Evolutionary conservation across 2,888 invertebrate species (phyloP).

Genomic region (Pecten maximus): DNA sequence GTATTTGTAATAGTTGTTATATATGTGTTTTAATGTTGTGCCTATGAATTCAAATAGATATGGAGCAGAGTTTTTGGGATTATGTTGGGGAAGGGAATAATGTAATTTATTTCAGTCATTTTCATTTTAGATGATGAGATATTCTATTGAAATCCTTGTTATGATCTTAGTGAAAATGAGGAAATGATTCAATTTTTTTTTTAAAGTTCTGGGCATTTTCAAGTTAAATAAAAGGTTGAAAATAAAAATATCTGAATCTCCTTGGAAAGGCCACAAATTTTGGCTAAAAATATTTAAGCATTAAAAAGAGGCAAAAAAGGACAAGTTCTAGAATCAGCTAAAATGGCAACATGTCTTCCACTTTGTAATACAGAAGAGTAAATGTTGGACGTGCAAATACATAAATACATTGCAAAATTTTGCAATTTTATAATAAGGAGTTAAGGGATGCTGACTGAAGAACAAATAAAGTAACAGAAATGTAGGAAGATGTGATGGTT

Average conservation of each 20-base stretch:
- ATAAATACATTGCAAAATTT: neutral
- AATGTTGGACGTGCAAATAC: too few relatives aligned
- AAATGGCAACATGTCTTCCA: neutral
- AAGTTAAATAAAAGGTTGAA: too few relatives aligned
- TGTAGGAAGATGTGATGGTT: too few relatives aligned
- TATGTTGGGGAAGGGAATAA: neutral
- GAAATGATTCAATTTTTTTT: too few relatives aligned
- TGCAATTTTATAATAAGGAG: too few relatives aligned
- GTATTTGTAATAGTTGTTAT: neutral
- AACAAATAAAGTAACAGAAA: too few relatives aligned
- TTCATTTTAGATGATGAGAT: neutral
- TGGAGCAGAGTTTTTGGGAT: neutral
- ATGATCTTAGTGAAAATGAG: neutral
- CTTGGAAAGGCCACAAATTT: neutral
- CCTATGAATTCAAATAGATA: neutral
- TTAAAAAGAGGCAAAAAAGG: neutral
- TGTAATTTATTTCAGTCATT: neutral
- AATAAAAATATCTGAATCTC: neutral
- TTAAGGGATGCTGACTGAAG: too few relatives aligned
- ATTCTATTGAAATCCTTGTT: neutral
- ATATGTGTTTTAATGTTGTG: neutral
- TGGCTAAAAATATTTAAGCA: too few relatives aligned
- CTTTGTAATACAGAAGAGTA: too few relatives aligned
- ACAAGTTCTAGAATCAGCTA: neutral
- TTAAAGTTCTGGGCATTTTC: too few relatives aligned